phyloP scores from a whole-genome alignment of 2,797 vertebrate genomes.

The Chiroxiphia lanceolata region DNA sequence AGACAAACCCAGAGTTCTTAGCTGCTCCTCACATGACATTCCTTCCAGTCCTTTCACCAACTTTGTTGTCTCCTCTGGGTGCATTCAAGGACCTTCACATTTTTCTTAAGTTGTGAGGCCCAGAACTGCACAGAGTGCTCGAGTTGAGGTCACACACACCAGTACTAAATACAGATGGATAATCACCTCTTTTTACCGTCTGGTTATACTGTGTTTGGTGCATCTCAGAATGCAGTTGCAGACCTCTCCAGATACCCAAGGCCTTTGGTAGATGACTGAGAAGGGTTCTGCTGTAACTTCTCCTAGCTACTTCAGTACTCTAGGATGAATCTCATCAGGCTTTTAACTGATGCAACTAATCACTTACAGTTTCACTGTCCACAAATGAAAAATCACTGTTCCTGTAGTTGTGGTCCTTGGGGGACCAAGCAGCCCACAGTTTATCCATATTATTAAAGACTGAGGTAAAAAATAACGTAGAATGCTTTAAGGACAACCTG shows the following conservation, averaged over 20 bases:
- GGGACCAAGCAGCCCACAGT: not conserved
- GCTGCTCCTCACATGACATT: not conserved
- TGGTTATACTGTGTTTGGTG: not conserved
- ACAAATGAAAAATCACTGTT: not conserved
- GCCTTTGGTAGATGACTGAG: not conserved
- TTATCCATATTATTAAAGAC: not conserved
- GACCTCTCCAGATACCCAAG: not conserved
- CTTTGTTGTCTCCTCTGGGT: not conserved
- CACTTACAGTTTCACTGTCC: not conserved
- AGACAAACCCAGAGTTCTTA: not conserved
- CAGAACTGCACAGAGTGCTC: not conserved
- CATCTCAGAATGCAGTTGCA: not conserved
- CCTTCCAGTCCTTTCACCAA: not conserved
- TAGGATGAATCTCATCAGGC: not conserved
- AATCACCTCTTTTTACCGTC: accelerated
- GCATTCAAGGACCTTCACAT: not conserved
- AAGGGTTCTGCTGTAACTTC: not conserved
- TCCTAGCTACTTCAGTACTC: not conserved
- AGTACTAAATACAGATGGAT: accelerated
- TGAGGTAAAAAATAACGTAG: not conserved
- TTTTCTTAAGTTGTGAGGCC: not conserved
- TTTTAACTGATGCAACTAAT: not conserved
- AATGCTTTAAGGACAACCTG: not conserved
- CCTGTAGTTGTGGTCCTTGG: not conserved
- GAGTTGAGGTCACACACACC: not conserved